Base-by-base conservation (phyloP, 2,113 vertebrate genomes). In the Fulmarus glacialis region DNA sequence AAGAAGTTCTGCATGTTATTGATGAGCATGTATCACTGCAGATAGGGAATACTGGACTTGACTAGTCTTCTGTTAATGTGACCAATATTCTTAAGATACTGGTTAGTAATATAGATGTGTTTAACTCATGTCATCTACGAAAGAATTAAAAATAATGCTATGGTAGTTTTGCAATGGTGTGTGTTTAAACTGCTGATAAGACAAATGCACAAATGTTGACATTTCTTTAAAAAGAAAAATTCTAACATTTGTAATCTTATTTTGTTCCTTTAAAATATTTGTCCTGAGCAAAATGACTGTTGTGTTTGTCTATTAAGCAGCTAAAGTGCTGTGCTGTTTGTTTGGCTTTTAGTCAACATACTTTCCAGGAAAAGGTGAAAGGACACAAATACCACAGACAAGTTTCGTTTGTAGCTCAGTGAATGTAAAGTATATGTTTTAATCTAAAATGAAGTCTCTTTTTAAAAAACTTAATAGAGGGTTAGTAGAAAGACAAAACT, bases 331-430 rank as follows among this genome's bases (percentile, higher is more conserved):
- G 82, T 93, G 93, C 94, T 96, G 80, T 96, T 97, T 97, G 90
- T 93, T 97, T 96, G 97, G 92, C 93, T 96, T 94, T 95, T 95
- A 96, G 87, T 96, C 93, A 96, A 84, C 60, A 66, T 71, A 89
- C 96, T 97, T 98, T 97, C 92, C 97, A 97, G 96, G 97, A 96
- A 94, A 95, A 97, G 97, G 96, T 97, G 94, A 97, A 97, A 97
- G 97, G 91, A 96, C 95, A 93, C 92, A 87, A 78, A 97, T 94
- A 87, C 94, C 96, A 96, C 93, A 92, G 74, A 15, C 3, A 1
- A 38, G 92, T 97, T 97, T 96, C 82, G 0, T 68, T 95, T 89
- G 72, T 53, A 87, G 75, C 82, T 97, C 83, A 43, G 68, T 42
- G 77, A 90, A 64, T 59, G 52, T 72, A 64, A 56, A 58, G 47